Conservation (phyloP, 2,113 vertebrate species). For the Brienomyrus longianalis region DNA sequence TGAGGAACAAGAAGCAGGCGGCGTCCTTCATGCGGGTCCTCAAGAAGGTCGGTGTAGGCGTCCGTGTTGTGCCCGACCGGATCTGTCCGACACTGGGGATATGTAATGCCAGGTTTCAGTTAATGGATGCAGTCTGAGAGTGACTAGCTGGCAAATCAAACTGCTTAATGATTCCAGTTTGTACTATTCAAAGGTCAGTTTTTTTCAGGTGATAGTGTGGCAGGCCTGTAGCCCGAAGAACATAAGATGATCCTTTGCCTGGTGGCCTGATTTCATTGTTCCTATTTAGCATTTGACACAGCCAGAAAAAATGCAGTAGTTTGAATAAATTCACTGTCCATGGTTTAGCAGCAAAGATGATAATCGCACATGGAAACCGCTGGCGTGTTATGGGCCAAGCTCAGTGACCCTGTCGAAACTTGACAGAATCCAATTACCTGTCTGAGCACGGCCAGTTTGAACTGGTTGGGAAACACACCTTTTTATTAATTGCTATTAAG, state of each 20-base stretch:
- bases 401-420: background rate
- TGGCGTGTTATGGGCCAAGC: background rate
- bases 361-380: background rate
- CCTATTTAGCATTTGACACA: background rate
- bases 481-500: background rate
- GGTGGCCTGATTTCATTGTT: background rate
- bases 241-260: background rate
- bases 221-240: background rate
- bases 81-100: background rate
- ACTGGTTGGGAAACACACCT: background rate
- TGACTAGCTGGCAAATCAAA: background rate
- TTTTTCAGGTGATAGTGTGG: background rate
- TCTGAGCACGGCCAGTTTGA: background rate
- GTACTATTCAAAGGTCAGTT: background rate
- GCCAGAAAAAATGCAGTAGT: background rate
- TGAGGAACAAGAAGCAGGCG: conserved; percentile 84
- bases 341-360: background rate
- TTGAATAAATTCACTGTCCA: background rate
- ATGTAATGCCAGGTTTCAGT: background rate
- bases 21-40: conserved; percentile 73
- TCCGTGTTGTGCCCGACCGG: background rate
- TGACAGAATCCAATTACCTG: background rate
- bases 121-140: background rate
- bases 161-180: background rate
- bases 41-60: conserved; percentile 65